Conservation (phyloP, 2,888 invertebrate genomes). For the Tromatobia lineatoria region DNA sequence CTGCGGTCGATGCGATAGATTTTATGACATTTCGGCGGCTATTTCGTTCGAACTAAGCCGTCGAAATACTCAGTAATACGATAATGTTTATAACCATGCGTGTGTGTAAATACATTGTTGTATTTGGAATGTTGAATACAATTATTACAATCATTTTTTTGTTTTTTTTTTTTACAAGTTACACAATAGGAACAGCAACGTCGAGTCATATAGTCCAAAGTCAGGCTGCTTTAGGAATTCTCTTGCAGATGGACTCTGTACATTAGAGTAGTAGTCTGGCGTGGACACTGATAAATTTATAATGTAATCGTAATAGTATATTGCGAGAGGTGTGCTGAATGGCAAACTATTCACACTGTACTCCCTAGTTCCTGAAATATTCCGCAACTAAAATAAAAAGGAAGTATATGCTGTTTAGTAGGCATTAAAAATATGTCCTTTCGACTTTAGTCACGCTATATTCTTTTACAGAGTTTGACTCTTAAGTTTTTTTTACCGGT, state of each 20-base stretch:
- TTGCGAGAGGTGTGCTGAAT: conserved; percentile 40
- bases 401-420: conserved; percentile 9
- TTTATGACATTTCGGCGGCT: too few relatives aligned
- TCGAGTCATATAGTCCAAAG: conserved; percentile 61
- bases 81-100: conserved; percentile 24
- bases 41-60: too few relatives aligned
- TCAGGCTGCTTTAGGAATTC: conserved; percentile 51
- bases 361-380: conserved; percentile 44
- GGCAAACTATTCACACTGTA: conserved; percentile 54
- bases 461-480: conserved; percentile 33
- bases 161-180: conserved; percentile 60
- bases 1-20: too few relatives aligned
- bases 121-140: conserved; percentile 73
- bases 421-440: background rate
- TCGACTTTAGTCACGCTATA: background rate
- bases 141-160: conserved; percentile 70
- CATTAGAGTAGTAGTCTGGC: conserved; percentile 47
- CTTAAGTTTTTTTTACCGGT: conserved; percentile 30
- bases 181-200: conserved; percentile 74
- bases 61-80: too few relatives aligned
- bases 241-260: conserved; percentile 44
- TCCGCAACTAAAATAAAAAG: background rate
- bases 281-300: conserved; percentile 59
- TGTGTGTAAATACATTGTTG: conserved; percentile 72
- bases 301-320: conserved; percentile 40